Conservation (phyloP, 2,797 vertebrate species). For the Acanthornis magna region DNA sequence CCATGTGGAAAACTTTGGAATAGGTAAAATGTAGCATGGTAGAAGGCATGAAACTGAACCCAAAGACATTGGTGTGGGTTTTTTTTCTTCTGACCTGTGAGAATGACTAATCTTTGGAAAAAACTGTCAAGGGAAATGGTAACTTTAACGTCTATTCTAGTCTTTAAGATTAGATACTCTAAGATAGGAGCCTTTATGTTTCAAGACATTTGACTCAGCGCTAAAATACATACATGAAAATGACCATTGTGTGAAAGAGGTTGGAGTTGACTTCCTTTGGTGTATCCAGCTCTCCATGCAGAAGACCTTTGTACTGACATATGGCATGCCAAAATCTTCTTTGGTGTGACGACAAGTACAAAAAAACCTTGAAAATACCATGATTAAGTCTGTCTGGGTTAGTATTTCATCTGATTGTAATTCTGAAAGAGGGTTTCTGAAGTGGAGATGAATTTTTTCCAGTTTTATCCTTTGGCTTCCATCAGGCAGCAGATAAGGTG, state of each 20-base stretch:
- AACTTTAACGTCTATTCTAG: background rate
- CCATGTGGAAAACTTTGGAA: background rate
- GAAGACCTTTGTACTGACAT: background rate
- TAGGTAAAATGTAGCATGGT: background rate
- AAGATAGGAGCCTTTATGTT: background rate
- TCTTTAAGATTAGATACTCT: background rate
- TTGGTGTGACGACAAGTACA: background rate
- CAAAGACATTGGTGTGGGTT: accelerated
- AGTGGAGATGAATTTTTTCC: background rate
- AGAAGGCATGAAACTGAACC: background rate
- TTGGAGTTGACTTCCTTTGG: background rate
- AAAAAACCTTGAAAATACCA: background rate
- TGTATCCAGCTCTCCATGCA: background rate
- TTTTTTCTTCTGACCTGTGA: background rate
- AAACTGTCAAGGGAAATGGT: background rate
- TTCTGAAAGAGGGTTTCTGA: accelerated
- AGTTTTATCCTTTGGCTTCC: background rate
- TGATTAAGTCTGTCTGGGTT: background rate
- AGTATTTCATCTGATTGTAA: background rate
- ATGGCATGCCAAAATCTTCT: background rate
- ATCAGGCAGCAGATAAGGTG: background rate
- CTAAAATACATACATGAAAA: background rate
- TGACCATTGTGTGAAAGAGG: background rate
- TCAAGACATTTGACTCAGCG: accelerated
- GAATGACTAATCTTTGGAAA: background rate